Evolutionary conservation across 1,140 invertebrate species (phyloP), one percentile per base, ranked within the genome.

Genomic region (Lerema accius): DNA sequence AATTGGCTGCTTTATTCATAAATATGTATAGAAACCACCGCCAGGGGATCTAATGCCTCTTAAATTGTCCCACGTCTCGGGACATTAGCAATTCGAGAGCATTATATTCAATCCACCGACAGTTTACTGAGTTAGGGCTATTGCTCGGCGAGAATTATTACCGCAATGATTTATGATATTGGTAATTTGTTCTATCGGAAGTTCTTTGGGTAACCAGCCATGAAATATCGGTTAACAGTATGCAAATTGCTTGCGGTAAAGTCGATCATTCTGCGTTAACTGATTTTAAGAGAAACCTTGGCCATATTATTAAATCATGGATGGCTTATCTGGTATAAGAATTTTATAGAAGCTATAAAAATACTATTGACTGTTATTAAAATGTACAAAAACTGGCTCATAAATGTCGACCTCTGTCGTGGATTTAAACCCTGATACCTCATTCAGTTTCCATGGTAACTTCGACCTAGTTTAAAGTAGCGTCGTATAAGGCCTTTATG

Each of bases 171-270:
- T 59, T 59, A 59, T 59, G 55, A 59, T 59, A 43, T 59, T 59
- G 43, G 55, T 59, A 59, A 59, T 59, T 59, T 59, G 55, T 59
- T 37, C 55, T 48, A 59, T 59, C 55, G 55, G 55, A 59, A 59
- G 55, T 59, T 59, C 55, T 48, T 59, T 59, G 55, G 55, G 19
- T 59, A 59, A 59, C 56, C 56, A 48, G 56, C 56, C 17, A 48
- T 59, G 56, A 59, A 59, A 59, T 59, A 59, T 48, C 55, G 55
- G 55, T 48, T 60, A 49, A 60, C 56, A 48, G 45, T 49, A 60
- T 60, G 56, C 56, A 60, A 60, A 60, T 60, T 60, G 56, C 32
- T 48, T 40, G 56, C 56, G 56, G 56, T 48, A 35, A 37, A n/a
- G 35, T 16, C 56, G 17, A 16, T 46, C 56, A 17, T 13, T 40